A percentile compares a stretch with the other conserved stretches of the same genome.
phyloP scores from a whole-genome alignment of 2,797 vertebrate species.

The Sebastes iracundus region DNA sequence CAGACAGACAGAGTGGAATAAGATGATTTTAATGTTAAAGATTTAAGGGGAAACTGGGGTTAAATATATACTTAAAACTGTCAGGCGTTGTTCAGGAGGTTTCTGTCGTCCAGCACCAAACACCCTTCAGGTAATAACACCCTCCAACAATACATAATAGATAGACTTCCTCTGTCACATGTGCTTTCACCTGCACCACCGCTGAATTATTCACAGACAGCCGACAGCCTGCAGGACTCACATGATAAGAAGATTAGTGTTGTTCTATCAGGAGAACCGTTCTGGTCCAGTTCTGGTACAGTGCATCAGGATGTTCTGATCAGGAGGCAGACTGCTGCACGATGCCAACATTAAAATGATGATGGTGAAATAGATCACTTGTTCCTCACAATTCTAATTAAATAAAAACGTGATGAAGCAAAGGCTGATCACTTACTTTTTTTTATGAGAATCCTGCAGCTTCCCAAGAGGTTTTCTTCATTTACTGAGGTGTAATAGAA shows the following conservation, averaged over 20 bases:
- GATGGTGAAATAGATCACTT: not conserved
- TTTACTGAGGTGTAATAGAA: not conserved
- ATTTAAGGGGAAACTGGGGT: not conserved
- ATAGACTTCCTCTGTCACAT: slow-evolving; percentile 44
- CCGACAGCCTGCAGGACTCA: not conserved
- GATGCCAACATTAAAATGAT: not conserved
- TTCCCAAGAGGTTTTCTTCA: not conserved
- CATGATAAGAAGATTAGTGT: slow-evolving; percentile 2
- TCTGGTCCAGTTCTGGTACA: not conserved
- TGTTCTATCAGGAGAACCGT: not conserved
- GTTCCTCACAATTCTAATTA: not conserved
- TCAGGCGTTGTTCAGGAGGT: not conserved
- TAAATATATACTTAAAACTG: not conserved
- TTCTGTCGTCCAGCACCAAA: not conserved
- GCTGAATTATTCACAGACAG: slow-evolving; percentile 64
- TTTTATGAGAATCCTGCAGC: not conserved
- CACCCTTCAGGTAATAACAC: slow-evolving; percentile 5
- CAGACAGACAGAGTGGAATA: not conserved
- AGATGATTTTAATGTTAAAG: not conserved
- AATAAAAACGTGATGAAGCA: not conserved
- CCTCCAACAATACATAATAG: slow-evolving; percentile 52
- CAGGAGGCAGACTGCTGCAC: not conserved
- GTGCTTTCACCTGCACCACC: slow-evolving; percentile 16
- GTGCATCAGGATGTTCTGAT: not conserved
- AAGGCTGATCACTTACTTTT: too few relatives aligned